phyloP scores from a whole-genome alignment of 2,113 vertebrate species.

The Odocoileus virginianus region DNA sequence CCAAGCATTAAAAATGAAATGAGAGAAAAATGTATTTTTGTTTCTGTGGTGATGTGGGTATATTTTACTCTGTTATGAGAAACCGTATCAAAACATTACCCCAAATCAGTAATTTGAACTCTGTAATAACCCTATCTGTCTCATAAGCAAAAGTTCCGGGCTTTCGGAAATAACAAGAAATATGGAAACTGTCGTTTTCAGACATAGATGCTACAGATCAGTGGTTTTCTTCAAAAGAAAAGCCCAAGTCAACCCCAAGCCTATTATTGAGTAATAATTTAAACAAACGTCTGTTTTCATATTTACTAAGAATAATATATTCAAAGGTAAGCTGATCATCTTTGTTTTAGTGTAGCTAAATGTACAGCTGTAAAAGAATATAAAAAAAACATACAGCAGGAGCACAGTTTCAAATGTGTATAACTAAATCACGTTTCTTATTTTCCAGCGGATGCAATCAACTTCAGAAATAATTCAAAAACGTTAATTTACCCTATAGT shows the following conservation, averaged over 20 bases:
- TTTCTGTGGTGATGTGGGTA: slow-evolving; percentile 24
- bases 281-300: not conserved
- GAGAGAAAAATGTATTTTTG: slow-evolving; percentile 31
- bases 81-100: slow-evolving; percentile 30
- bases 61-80: slow-evolving; percentile 24
- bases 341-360: slow-evolving; percentile 26
- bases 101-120: not conserved
- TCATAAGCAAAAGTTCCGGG: slow-evolving; percentile 53
- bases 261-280: slow-evolving; percentile 28
- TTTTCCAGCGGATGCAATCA: slow-evolving; percentile 19
- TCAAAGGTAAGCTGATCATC: slow-evolving; percentile 8
- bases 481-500: not conserved
- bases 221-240: not conserved
- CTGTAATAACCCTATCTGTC: not conserved
- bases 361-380: not conserved
- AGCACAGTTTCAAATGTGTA: not conserved
- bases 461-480: slow-evolving; percentile 61
- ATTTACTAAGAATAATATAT: slow-evolving; percentile 20
- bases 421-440: slow-evolving; percentile 42
- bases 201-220: slow-evolving; percentile 11
- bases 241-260: not conserved
- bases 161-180: slow-evolving; percentile 53
- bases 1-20: slow-evolving; percentile 34
- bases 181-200: slow-evolving; percentile 22
- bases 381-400: not conserved